Conservation (phyloP, 2,113 vertebrate genomes). For the Thermophis baileyi region DNA sequence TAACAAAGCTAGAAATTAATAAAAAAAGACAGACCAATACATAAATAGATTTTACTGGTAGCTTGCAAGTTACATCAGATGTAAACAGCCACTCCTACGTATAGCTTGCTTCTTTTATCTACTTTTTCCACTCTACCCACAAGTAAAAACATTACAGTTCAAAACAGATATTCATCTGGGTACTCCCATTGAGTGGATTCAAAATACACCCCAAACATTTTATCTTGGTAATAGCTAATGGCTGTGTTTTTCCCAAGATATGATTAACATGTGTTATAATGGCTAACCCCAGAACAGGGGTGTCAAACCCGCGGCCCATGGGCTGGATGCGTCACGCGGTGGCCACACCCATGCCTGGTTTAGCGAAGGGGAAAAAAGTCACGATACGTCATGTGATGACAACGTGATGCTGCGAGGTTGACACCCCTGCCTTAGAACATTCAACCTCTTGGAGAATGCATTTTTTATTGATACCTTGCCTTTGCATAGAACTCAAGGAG, state of each 20-base stretch:
- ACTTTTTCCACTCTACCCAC: not conserved
- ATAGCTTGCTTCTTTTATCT: not conserved
- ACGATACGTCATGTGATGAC: no score
- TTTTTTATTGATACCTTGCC: not conserved
- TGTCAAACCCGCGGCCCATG: accelerated
- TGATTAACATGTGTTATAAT: not conserved
- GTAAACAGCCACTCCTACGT: not conserved
- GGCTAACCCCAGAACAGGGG: not conserved
- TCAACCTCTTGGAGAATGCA: not conserved
- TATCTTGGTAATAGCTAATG: not conserved
- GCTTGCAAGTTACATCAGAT: not conserved
- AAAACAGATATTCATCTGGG: not conserved
- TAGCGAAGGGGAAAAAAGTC: no score
- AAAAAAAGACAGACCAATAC: not conserved
- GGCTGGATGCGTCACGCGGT: no score
- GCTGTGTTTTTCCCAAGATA: not conserved
- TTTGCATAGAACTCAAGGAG: not conserved
- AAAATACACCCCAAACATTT: not conserved
- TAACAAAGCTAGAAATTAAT: not conserved
- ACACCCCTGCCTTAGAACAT: not conserved
- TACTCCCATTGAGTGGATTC: not conserved
- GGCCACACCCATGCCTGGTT: no score
- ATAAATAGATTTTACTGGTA: not conserved
- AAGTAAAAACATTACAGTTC: not conserved
- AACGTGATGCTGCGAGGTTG: no score